These are phyloP conservation scores for Pachypsylla venusta DNA, from an alignment of 1,140 invertebrate species.

Conservation along the genomic window DNA sequence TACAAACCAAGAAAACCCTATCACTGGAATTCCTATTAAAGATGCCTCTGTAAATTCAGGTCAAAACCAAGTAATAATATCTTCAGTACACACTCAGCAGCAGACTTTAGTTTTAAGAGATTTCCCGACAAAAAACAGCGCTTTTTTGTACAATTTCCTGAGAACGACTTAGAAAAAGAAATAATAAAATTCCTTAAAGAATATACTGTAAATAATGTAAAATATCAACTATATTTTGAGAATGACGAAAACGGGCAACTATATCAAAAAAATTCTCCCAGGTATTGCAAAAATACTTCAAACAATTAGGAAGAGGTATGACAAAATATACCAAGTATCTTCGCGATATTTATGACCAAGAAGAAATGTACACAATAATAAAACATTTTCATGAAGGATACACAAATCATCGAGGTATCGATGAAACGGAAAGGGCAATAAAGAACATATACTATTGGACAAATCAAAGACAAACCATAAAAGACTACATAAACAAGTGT, in stretches of 20 bases:
- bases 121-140: not conserved
- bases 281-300: not conserved
- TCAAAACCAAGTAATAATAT: not conserved
- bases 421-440: too few species aligned
- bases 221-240: not conserved
- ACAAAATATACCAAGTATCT: not conserved
- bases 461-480: too few species aligned
- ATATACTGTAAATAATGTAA: not conserved
- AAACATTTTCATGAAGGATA: not conserved
- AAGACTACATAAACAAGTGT: too few species aligned
- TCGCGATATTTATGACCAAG: not conserved
- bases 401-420: not conserved
- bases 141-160: not conserved
- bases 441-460: too few species aligned
- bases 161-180: not conserved
- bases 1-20: not conserved
- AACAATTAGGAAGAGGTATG: too few species aligned
- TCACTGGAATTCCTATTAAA: not conserved
- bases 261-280: not conserved
- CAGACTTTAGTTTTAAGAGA: not conserved
- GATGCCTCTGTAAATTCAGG: not conserved
- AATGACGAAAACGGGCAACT: too few species aligned
- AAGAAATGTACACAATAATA: not conserved
- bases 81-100: not conserved
- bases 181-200: not conserved